Percentiles rank a stretch among this genome's conserved stretches.
phyloP scores from a whole-genome alignment of 2,888 invertebrate genomes.

The Acrobasis consociella region DNA sequence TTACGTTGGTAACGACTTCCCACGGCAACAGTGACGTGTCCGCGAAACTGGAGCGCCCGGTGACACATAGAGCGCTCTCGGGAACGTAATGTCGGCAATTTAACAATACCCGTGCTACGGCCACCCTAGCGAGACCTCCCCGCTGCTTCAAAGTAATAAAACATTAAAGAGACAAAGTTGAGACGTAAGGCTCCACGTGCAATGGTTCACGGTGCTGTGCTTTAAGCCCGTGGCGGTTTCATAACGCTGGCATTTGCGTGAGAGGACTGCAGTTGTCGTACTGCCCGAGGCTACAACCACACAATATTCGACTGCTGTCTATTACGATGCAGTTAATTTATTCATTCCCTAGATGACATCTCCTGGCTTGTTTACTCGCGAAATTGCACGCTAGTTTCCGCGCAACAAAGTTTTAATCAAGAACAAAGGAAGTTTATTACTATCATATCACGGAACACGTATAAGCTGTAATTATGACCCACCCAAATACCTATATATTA shows the following conservation, averaged over 20 bases:
- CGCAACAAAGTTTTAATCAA: slow-evolving; percentile 8
- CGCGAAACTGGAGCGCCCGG: slow-evolving; percentile 65
- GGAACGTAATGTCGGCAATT: slow-evolving; percentile 59
- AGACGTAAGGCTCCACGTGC: slow-evolving; percentile 43
- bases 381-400: slow-evolving; percentile 3
- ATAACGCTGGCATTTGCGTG: slow-evolving; percentile 66
- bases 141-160: slow-evolving; percentile 22
- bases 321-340: slow-evolving; percentile 25
- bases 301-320: slow-evolving; percentile 36
- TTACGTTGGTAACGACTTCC: slow-evolving; percentile 66
- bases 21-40: slow-evolving; percentile 59
- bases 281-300: slow-evolving; percentile 48
- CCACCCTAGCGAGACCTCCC: slow-evolving; percentile 50
- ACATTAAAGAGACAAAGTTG: slow-evolving; percentile 24
- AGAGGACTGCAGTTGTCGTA: slow-evolving; percentile 54
- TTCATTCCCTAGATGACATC: slow-evolving; percentile 21
- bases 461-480: neutral
- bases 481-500: too few relatives aligned
- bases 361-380: slow-evolving; percentile 7
- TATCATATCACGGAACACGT: neutral
- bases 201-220: slow-evolving; percentile 44
- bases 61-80: slow-evolving; percentile 66
- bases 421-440: slow-evolving; percentile 3
- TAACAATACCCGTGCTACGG: slow-evolving; percentile 52
- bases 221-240: slow-evolving; percentile 55